These are phyloP conservation scores for Pampusana beccarii DNA, from an alignment of 2,113 vertebrate genomes.

Conservation along the genomic window DNA sequence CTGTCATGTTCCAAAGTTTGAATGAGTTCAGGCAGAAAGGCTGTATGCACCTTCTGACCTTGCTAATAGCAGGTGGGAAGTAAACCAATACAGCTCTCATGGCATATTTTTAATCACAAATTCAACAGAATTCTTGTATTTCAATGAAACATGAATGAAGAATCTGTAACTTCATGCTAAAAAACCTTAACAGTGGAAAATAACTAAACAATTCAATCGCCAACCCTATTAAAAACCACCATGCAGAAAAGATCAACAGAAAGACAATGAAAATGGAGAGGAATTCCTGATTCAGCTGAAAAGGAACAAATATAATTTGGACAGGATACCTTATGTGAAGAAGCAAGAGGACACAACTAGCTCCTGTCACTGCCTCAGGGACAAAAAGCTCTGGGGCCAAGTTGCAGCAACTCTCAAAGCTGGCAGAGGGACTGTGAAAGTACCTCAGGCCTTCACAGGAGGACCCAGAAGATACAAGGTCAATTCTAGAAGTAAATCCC, in stretches of 20 bases:
- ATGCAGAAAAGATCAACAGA: not conserved
- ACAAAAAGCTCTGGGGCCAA: not conserved
- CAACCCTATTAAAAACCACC: not conserved
- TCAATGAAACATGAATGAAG: not conserved
- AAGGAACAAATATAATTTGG: not conserved
- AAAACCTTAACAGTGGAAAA: not conserved
- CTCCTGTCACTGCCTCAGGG: not conserved
- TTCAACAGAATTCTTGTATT: not conserved
- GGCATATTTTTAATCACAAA: not conserved
- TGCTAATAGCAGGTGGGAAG: fast-evolving
- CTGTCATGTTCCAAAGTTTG: not conserved
- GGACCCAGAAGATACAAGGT: not conserved
- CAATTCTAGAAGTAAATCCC: not conserved
- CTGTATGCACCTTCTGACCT: not conserved
- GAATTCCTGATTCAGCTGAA: not conserved
- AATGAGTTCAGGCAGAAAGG: not conserved
- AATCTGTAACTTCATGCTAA: not conserved
- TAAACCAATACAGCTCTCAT: not conserved
- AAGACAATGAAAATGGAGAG: fast-evolving
- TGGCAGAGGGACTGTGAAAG: not conserved
- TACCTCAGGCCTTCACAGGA: fast-evolving
- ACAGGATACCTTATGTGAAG: not conserved
- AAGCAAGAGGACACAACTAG: not conserved
- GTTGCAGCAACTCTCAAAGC: not conserved
- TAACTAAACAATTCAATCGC: not conserved